A percentile compares a stretch with the other conserved stretches of the same genome.
phyloP scores from a whole-genome alignment of 1,140 invertebrate species.

The Orius insidiosus region DNA sequence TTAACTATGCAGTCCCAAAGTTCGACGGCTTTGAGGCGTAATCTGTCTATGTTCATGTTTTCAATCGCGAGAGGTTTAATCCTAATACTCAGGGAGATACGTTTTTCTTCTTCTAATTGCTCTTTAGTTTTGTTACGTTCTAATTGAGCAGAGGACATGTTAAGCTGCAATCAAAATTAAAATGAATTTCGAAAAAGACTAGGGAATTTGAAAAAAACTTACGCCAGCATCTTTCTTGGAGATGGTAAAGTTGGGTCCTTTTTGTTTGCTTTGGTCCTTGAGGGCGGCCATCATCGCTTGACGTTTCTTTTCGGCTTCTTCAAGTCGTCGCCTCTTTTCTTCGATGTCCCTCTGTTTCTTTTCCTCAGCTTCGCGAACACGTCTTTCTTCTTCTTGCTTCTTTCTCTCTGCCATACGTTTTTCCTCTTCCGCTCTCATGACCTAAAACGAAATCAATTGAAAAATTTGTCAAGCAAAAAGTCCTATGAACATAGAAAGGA shows the following conservation, averaged over 20 bases:
- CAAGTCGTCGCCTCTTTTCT: conserved; percentile 80
- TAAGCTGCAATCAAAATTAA: conserved; percentile 50
- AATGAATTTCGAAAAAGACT: background rate
- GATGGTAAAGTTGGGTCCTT: conserved; percentile 83
- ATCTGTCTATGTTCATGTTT: conserved; percentile 54
- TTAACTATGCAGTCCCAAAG: conserved; percentile 89
- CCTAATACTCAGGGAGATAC: conserved; percentile 87
- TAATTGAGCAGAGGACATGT: conserved; percentile 70
- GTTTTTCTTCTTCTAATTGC: conserved; percentile 97
- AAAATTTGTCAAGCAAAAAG: background rate
- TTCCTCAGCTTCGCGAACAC: conserved; percentile 74
- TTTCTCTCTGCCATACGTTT: conserved; percentile 86
- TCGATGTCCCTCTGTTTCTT: conserved; percentile 87
- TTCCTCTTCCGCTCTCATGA: conserved; percentile 83
- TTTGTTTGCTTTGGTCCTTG: conserved; percentile 38
- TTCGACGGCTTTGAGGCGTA: conserved; percentile 80
- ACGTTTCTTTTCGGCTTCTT: conserved; percentile 87
- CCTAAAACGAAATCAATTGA: conserved; percentile 22
- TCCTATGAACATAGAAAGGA: conserved; percentile 12
- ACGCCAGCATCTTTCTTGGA: conserved; percentile 43
- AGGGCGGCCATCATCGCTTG: conserved; percentile 80
- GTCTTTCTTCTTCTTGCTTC: conserved; percentile 83
- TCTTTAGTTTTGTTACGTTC: conserved; percentile 98
- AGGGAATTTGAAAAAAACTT: no score
- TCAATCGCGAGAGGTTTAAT: conserved; percentile 85